phyloP scores from a whole-genome alignment of 2,113 vertebrate species.

The Xenus cinereus region DNA sequence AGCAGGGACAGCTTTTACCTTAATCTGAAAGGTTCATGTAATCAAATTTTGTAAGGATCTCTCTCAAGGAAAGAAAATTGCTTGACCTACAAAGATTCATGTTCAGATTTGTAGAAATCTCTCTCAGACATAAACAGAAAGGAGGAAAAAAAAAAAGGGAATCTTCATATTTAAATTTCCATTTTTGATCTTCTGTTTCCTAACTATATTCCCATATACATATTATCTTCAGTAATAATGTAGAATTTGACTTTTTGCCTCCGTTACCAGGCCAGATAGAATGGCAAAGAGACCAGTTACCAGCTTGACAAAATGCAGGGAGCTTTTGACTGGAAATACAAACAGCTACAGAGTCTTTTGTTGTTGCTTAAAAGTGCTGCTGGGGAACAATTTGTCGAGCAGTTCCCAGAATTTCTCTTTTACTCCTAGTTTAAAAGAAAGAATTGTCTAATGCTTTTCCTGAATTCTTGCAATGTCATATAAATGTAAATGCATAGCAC shows the following conservation, averaged over 20 bases:
- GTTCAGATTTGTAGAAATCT: neutral
- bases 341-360: neutral
- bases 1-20: neutral
- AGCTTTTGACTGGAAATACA: neutral
- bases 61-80: neutral
- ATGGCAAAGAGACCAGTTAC: neutral
- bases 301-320: neutral
- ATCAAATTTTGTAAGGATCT: neutral
- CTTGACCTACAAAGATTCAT: neutral
- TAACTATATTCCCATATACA: neutral
- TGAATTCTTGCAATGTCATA: neutral
- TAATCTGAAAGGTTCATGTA: neutral
- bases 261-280: neutral
- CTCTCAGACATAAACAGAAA: neutral
- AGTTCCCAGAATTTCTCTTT: neutral
- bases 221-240: neutral
- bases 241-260: conserved; percentile 6
- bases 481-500: neutral
- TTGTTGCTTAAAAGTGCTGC: neutral
- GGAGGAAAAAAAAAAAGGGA: neutral
- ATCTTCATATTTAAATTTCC: neutral
- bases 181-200: neutral
- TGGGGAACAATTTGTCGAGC: neutral
- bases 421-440: neutral
- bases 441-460: neutral